phyloP scores from a whole-genome alignment of 2,797 vertebrate species.

The Lithobates pipiens region DNA sequence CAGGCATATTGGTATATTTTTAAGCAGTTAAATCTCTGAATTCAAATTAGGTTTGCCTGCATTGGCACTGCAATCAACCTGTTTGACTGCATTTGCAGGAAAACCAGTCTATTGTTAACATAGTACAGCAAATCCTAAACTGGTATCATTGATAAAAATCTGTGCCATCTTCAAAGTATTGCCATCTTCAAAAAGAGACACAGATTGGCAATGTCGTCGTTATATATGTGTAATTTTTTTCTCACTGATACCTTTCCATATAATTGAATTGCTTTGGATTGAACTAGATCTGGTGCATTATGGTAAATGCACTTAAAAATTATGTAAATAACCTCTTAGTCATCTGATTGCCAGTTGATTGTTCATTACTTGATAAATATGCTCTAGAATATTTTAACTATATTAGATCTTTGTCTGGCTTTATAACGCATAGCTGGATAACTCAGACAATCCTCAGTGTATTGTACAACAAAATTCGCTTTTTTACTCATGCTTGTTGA shows the following conservation, averaged over 20 bases:
- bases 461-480: neutral
- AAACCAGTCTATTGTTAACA: neutral
- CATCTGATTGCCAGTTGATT: neutral
- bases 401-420: neutral
- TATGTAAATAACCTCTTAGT: neutral
- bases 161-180: no score
- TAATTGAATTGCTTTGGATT: neutral
- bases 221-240: no score
- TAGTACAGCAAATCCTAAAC: neutral
- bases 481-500: neutral
- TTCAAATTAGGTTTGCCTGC: no score
- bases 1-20: no score
- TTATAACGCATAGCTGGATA: neutral
- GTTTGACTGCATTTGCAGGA: neutral
- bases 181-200: no score
- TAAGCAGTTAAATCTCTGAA: no score
- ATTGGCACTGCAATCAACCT: neutral
- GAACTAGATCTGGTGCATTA: neutral
- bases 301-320: neutral
- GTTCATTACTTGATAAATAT: neutral
- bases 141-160: no score
- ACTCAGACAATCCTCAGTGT: neutral
- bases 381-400: neutral
- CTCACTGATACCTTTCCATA: no score
- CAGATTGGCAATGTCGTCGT: no score